Percentiles rank a stretch among this genome's conserved stretches.
Evolutionary conservation across 2,797 vertebrate genomes (phyloP).

Genomic region (Meriones psammophilus): DNA sequence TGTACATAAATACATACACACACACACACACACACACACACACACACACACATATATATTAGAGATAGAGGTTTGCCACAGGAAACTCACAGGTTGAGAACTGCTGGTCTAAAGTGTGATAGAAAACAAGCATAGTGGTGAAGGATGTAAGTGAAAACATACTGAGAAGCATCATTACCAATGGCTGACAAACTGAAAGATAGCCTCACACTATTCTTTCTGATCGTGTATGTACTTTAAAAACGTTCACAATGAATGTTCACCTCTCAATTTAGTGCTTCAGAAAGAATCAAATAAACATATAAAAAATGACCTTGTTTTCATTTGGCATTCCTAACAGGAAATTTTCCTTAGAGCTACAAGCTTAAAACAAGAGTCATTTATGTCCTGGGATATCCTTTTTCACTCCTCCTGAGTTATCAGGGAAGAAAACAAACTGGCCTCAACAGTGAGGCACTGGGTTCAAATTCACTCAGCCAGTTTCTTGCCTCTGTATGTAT

Average conservation of each 20-base stretch:
- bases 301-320: slow-evolving; percentile 25
- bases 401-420: neutral
- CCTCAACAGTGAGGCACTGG: too few species aligned
- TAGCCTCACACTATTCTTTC: neutral
- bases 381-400: neutral
- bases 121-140: slow-evolving; percentile 25
- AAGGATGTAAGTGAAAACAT: neutral
- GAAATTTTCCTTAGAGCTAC: neutral
- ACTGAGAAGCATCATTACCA: neutral
- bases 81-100: neutral
- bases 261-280: neutral
- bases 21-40: too few species aligned
- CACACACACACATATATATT: neutral
- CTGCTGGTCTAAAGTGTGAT: neutral
- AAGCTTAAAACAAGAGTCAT: neutral
- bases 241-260: neutral
- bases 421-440: neutral
- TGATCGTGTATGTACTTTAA: neutral
- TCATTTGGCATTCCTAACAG: neutral
- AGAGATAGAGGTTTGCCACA: neutral
- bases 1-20: too few species aligned
- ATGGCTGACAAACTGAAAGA: neutral
- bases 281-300: slow-evolving; percentile 45
- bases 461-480: neutral
- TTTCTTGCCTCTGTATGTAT: neutral